These are phyloP conservation scores for Trachelus iudaicus DNA, from an alignment of 2,888 invertebrate species.

Conservation along the genomic window DNA sequence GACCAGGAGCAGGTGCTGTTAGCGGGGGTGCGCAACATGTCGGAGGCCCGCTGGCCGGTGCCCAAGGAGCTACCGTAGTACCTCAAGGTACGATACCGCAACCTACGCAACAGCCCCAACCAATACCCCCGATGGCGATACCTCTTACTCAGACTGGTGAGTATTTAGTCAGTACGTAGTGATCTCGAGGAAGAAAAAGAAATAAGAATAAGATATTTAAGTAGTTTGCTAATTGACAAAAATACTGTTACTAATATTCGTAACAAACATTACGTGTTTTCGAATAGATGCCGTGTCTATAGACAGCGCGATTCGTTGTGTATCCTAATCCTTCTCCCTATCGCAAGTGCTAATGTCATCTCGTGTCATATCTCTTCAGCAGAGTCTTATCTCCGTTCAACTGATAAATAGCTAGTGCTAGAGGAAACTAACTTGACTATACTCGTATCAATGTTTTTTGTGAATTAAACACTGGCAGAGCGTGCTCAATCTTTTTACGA, in stretches of 20 bases:
- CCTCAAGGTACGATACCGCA: constrained; percentile 57
- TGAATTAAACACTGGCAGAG: neutral
- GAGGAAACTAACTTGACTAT: neutral
- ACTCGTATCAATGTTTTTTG: neutral
- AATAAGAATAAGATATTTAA: neutral
- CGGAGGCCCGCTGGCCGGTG: constrained; percentile 52
- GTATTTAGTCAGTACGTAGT: constrained; percentile 8
- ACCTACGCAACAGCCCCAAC: constrained; percentile 52
- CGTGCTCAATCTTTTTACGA: neutral
- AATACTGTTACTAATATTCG: neutral
- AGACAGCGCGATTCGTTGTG: neutral
- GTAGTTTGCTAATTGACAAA: neutral
- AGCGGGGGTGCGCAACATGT: constrained; percentile 56
- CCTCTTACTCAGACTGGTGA: constrained; percentile 50
- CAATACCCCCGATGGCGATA: constrained; percentile 50
- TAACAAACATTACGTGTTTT: neutral
- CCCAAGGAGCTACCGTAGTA: constrained; percentile 56
- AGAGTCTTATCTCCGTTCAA: neutral
- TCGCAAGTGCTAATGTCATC: neutral
- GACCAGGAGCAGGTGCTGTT: constrained; percentile 53
- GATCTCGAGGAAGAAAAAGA: neutral
- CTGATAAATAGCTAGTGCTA: neutral
- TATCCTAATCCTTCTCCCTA: neutral
- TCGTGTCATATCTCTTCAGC: neutral
- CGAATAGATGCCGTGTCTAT: neutral